Evolutionary conservation across 2,113 vertebrate species (phyloP).

Genomic region (Pteronura brasiliensis): DNA sequence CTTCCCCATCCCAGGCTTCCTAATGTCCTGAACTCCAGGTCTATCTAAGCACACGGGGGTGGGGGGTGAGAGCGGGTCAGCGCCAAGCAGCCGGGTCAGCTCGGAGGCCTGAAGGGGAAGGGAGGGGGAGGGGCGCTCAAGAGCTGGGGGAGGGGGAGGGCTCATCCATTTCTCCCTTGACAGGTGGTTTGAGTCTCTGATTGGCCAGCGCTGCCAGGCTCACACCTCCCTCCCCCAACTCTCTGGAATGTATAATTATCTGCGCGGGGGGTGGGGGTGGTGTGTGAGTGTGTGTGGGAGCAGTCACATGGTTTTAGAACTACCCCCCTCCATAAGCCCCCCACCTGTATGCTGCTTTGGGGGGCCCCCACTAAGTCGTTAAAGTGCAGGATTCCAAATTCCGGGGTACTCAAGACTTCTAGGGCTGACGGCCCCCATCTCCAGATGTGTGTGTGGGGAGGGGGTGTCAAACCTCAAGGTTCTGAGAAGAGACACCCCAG

Average conservation of each 20-base stretch:
- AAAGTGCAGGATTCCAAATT: constrained; percentile 56
- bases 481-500: constrained; percentile 73
- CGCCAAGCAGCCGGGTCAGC: constrained; percentile 74
- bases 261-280: constrained; percentile 81
- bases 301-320: constrained; percentile 67
- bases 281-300: constrained; percentile 72
- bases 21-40: constrained; percentile 68
- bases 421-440: background rate
- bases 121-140: constrained; percentile 2
- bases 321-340: constrained; percentile 4
- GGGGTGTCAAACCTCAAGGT: constrained; percentile 69
- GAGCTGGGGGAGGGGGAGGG: constrained; percentile 64
- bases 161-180: constrained; percentile 76
- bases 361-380: background rate
- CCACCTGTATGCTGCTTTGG: constrained; percentile 61
- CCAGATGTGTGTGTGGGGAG: constrained; percentile 42
- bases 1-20: constrained; percentile 49
- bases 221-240: constrained; percentile 74
- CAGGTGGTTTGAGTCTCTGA: constrained; percentile 84
- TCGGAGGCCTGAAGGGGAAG: constrained; percentile 54
- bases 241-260: constrained; percentile 86
- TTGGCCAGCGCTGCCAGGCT: constrained; percentile 80
- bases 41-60: constrained; percentile 64
- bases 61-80: constrained; percentile 74
- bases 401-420: constrained; percentile 35